Percentiles rank a stretch among this genome's conserved stretches.
Evolutionary conservation across 2,888 invertebrate species (phyloP).

Genomic region (Podabrus alpinus): DNA sequence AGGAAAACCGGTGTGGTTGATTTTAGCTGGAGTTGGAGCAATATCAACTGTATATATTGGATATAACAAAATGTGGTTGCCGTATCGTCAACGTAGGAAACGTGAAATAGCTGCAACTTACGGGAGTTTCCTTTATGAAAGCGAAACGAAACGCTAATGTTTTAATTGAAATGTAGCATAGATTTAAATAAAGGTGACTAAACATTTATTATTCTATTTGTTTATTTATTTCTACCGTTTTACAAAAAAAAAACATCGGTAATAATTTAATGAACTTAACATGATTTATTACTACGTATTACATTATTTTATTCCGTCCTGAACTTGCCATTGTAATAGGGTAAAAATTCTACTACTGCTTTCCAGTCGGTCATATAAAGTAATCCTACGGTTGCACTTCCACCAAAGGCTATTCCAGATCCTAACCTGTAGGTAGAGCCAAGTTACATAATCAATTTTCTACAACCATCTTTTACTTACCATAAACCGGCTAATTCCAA

Average conservation of each 20-base stretch:
- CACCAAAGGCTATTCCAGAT: constrained; percentile 68
- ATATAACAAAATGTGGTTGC: constrained; percentile 36
- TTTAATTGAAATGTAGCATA: not conserved
- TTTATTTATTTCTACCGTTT: not conserved
- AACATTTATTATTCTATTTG: not conserved
- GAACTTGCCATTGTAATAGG: constrained; percentile 78
- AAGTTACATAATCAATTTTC: constrained; percentile 34
- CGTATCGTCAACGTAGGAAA: constrained; percentile 34
- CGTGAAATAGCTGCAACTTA: constrained; percentile 29
- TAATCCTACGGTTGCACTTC: constrained; percentile 63
- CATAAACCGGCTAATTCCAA: constrained; percentile 60
- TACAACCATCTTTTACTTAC: constrained; percentile 45
- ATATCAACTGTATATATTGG: constrained; percentile 27
- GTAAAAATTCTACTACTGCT: constrained; percentile 70
- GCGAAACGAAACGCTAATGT: constrained; percentile 12
- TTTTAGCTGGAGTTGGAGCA: constrained; percentile 37
- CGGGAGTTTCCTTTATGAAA: constrained; percentile 31
- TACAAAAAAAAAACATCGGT: not conserved
- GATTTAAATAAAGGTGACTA: not conserved
- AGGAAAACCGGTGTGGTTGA: constrained; percentile 40
- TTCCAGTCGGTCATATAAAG: constrained; percentile 83
- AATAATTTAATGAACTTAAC: not conserved
- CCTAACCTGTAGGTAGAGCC: constrained; percentile 57
- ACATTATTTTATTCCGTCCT: constrained; percentile 45
- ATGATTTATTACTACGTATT: constrained; percentile 8